Base-by-base conservation (phyloP, 2,797 vertebrate genomes). In the Mycteria americana region DNA sequence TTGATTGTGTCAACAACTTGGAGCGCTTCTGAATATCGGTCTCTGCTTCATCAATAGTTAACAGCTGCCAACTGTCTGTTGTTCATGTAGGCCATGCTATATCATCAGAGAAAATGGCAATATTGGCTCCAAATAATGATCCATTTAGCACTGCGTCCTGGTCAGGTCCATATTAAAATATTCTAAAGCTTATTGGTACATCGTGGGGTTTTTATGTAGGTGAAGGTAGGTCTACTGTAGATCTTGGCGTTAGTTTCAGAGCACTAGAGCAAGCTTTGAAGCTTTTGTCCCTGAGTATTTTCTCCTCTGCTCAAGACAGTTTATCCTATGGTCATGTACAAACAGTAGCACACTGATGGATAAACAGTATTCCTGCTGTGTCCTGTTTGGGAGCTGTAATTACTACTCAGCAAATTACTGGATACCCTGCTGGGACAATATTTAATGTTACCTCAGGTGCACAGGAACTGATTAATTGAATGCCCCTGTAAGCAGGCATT, bases 381-480 rank as follows among this genome's bases (percentile, higher is more conserved):
- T 91, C 76, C 85, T 96, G 19, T 56, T 86, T 84, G 68, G 65
- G 75, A 95, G 74, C 64, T 95, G 76, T 95, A 89, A 93, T 97
- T 93, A 97, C 86, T 88, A 72, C 86, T 95, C 81, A 95, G 59
- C 60, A 78, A 76, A 89, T 95, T 81, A 79, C 68, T 91, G 85
- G 13, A n/a, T 50, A 85, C 21, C 90, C 92, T 75, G 88, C 73
- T 89, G 88, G 35, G 54, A 53, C 56, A 74, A 45, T 95, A 81
- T 82, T 94, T 84, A 63, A 65, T 81, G 48, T 94, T 95, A 70
- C 80, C 65, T 96, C 63, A 46, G 88, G 85, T 88, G 80, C 70
- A 81, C 50, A 82, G 72, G 80, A 88, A 81, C 75, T 95, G 79
- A 88, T 94, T 94, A 94, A 94, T 56, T 93, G 73, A 95, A 91